These are phyloP conservation scores for Microplitis mediator DNA, from an alignment of 1,140 invertebrate genomes.

Conservation along the genomic window DNA sequence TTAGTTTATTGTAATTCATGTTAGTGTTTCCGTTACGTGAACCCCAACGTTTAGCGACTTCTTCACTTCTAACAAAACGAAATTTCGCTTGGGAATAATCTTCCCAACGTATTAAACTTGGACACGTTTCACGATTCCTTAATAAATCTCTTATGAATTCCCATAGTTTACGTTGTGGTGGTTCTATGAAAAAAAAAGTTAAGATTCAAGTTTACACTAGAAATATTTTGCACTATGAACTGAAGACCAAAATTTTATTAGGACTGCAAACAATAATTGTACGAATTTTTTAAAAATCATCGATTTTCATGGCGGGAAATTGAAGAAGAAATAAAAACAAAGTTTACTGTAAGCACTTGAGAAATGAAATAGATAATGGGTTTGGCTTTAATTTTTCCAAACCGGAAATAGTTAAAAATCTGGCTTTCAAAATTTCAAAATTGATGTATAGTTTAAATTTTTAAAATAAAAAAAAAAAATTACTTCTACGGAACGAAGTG, in stretches of 20 bases:
- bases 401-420: too few species aligned
- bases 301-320: too few species aligned
- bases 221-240: background rate
- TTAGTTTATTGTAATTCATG: conserved; percentile 95
- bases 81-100: conserved; percentile 84
- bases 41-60: conserved; percentile 89
- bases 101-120: conserved; percentile 86
- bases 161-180: conserved; percentile 73
- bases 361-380: too few species aligned
- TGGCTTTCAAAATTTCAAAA: too few species aligned
- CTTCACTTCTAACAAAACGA: conserved; percentile 88
- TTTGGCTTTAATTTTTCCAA: too few species aligned
- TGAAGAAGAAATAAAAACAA: too few species aligned
- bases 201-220: background rate
- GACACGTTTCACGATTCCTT: conserved; percentile 76
- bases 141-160: conserved; percentile 84
- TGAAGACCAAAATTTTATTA: background rate
- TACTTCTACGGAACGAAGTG: background rate
- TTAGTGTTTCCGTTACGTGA: conserved; percentile 83
- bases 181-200: conserved; percentile 55
- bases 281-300: too few species aligned
- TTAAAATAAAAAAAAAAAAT: background rate
- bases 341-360: too few species aligned
- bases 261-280: too few species aligned
- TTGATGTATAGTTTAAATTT: background rate